phyloP scores from a whole-genome alignment of 2,113 vertebrate species.

The Sclerurus mexicanus region DNA sequence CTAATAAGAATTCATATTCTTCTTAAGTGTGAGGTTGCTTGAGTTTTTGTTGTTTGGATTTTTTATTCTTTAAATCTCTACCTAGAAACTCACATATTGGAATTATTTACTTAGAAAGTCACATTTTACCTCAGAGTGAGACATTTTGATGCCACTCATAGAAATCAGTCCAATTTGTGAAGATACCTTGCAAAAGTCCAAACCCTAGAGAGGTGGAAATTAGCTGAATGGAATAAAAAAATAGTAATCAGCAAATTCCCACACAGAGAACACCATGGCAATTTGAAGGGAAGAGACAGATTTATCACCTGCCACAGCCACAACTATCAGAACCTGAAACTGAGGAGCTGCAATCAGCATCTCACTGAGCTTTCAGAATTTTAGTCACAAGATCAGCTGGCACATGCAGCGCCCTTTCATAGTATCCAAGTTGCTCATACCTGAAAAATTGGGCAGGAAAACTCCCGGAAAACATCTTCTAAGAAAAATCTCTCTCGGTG shows the following conservation, averaged over 20 bases:
- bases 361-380: not conserved
- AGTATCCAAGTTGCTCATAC: not conserved
- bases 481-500: rapidly evolving
- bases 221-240: not conserved
- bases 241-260: not conserved
- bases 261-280: not conserved
- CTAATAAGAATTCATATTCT: not conserved
- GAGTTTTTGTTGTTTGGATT: not conserved
- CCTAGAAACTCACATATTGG: not conserved
- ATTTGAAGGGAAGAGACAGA: not conserved
- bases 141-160: not conserved
- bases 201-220: not conserved
- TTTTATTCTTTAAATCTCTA: not conserved
- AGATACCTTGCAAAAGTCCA: not conserved
- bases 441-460: not conserved
- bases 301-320: not conserved
- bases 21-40: not conserved
- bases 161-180: not conserved
- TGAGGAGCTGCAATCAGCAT: not conserved
- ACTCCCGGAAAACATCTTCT: not conserved
- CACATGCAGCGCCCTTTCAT: not conserved
- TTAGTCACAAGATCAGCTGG: not conserved
- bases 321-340: rapidly evolving
- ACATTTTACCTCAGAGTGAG: not conserved
- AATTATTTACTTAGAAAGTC: not conserved